Base-by-base conservation (phyloP, 1,140 invertebrate species). In the Cherax quadricarinatus region DNA sequence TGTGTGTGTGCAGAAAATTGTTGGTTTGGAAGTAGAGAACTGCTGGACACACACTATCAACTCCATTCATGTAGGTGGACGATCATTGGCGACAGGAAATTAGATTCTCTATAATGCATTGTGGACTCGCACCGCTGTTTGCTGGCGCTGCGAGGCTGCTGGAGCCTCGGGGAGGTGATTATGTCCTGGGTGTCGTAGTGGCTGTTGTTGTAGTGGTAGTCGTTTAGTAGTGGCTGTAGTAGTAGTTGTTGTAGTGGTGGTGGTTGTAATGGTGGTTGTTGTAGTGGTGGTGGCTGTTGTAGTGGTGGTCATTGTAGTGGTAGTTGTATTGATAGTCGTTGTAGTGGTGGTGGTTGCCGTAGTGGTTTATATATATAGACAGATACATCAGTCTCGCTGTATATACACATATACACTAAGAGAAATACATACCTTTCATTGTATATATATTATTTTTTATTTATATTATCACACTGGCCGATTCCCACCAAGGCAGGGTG, bases 11-110 rank as follows among this genome's bases (percentile, higher is more conserved):
- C 30, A 41, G 30, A 41, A 41, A 41, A 41, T 41, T 41, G 30
- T 41, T 41, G 30, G 30, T 41, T 41, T 41, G 30, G 2, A 41
- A 41, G 30, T 41, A 41, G 30, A 41, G 30, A 41, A 41, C 30
- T 41, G 30, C 30, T 41, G 30, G 30, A 41, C 21, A 41, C 14
- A 80, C 30, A 10, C 30, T 51, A 80, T 41, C 12, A 80, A 41
- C 78, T 12, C 12, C 30, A 80, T 51, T 80, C 24, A 30, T 30
- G 41, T 16, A 41, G 30, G 73, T 78, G 73, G 73, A 78, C 21
- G 78, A 51, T 80, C 14, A 80, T 80, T 41, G 7, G 9, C 41
- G 78, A 41, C 78, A 80, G 78, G 78, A 80, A 80, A 80, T 80
- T 80, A 80, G 78, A 41, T 80, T 41, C 78, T 51, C 41, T 80